Evolutionary conservation across 1,140 invertebrate species (phyloP).

Genomic region (Caenorhabditis remanei): DNA sequence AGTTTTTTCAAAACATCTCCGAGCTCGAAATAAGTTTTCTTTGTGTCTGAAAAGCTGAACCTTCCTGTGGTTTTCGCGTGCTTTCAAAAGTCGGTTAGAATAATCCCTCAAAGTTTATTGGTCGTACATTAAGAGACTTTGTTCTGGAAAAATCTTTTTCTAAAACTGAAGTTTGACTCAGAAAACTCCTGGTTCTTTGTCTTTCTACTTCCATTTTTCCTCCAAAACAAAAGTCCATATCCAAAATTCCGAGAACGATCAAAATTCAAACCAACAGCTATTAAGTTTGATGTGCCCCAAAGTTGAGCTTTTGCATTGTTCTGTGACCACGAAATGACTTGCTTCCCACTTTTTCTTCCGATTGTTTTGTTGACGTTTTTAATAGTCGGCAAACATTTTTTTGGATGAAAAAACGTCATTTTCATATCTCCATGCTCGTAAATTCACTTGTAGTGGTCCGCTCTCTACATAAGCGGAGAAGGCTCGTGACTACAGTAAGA

Average conservation of each 20-base stretch:
- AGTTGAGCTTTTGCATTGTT: background rate
- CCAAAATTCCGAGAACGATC: background rate
- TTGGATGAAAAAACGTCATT: background rate
- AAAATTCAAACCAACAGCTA: background rate
- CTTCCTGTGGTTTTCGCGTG: background rate
- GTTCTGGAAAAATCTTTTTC: no score
- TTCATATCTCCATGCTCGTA: background rate
- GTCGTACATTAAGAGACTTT: background rate
- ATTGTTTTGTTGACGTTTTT: background rate
- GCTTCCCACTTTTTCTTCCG: background rate
- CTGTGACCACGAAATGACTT: background rate
- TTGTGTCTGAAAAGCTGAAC: background rate
- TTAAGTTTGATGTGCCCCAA: background rate
- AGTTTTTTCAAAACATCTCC: background rate
- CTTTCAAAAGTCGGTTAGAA: background rate
- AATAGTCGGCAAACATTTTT: background rate
- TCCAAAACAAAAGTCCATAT: background rate
- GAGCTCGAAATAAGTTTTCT: background rate
- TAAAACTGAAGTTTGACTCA: background rate
- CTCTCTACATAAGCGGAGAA: no score
- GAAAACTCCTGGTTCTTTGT: background rate
- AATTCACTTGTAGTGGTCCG: background rate
- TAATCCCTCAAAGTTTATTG: background rate
- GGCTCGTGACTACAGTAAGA: background rate
- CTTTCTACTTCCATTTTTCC: background rate